phyloP scores from a whole-genome alignment of 2,797 vertebrate species.

The Schizopygopsis pylzovi region DNA sequence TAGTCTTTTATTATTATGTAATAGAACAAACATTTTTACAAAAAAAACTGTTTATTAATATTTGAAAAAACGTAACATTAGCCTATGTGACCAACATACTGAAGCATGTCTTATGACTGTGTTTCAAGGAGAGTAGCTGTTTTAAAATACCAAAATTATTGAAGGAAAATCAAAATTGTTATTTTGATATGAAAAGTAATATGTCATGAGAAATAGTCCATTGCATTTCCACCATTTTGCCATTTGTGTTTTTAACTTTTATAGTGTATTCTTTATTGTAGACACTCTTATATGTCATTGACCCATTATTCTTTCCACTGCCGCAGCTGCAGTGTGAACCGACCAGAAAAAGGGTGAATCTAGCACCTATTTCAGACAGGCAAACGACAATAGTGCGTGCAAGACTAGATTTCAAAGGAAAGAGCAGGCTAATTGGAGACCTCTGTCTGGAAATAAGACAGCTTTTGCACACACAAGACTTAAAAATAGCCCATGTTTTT shows the following conservation, averaged over 20 bases:
- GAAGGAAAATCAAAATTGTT: neutral
- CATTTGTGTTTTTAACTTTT: neutral
- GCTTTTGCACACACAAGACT: slow-evolving; percentile 36
- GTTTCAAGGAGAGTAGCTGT: neutral
- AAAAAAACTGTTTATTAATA: slow-evolving; percentile 11
- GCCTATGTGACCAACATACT: neutral
- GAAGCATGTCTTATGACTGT: neutral
- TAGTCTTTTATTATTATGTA: neutral
- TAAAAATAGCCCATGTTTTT: slow-evolving; percentile 53
- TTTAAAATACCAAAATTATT: neutral
- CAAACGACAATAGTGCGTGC: slow-evolving; percentile 4
- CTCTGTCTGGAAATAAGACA: slow-evolving; percentile 55
- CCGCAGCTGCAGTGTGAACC: neutral
- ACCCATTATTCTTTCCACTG: neutral
- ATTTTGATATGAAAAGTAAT: neutral
- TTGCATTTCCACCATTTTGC: neutral
- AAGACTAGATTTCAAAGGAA: slow-evolving; percentile 50
- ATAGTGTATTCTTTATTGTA: neutral
- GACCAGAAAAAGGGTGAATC: slow-evolving; percentile 15
- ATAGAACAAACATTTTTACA: too few species aligned
- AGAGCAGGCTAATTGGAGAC: slow-evolving; percentile 63
- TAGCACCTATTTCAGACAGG: slow-evolving; percentile 2
- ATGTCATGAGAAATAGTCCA: neutral
- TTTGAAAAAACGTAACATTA: neutral
- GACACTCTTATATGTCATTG: neutral